Evolutionary conservation across 2,113 vertebrate genomes (phyloP).

Genomic region (Pyrgilauda ruficollis): DNA sequence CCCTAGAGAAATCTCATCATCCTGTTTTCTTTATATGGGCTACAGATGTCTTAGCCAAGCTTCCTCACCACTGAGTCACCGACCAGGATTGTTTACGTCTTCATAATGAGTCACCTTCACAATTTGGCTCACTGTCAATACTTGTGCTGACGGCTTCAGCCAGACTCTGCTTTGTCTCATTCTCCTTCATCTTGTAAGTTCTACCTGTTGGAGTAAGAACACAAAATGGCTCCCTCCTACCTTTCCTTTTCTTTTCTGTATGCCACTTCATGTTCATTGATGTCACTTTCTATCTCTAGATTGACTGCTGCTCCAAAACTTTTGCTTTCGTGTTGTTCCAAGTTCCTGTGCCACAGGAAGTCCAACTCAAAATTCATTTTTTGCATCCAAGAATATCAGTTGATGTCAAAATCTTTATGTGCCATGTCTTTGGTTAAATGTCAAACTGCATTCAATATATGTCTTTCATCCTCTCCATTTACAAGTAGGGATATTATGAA

Average conservation of each 20-base stretch:
- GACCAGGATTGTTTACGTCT: conserved; percentile 40
- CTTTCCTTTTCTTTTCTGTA: conserved; percentile 32
- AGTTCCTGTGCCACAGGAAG: conserved; percentile 37
- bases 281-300: conserved; percentile 25
- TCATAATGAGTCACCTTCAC: conserved; percentile 61
- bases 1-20: conserved; percentile 69
- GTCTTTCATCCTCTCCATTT: conserved; percentile 21
- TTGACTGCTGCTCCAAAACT: not conserved
- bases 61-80: conserved; percentile 62
- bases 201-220: conserved; percentile 17
- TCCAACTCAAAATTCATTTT: conserved; percentile 3
- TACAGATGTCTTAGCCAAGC: conserved; percentile 69
- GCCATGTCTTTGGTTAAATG: not conserved
- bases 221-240: conserved; percentile 34
- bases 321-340: conserved; percentile 37
- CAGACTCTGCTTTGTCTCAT: conserved; percentile 1
- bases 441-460: not conserved
- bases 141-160: not conserved
- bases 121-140: conserved; percentile 39
- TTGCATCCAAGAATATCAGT: conserved; percentile 1
- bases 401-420: not conserved
- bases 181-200: conserved; percentile 43
- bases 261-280: not conserved
- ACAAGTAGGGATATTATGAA: conserved; percentile 27
- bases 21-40: conserved; percentile 74